Percentiles rank a stretch among this genome's conserved stretches.
phyloP scores from a whole-genome alignment of 2,113 vertebrate genomes.

The Pygoscelis adeliae region DNA sequence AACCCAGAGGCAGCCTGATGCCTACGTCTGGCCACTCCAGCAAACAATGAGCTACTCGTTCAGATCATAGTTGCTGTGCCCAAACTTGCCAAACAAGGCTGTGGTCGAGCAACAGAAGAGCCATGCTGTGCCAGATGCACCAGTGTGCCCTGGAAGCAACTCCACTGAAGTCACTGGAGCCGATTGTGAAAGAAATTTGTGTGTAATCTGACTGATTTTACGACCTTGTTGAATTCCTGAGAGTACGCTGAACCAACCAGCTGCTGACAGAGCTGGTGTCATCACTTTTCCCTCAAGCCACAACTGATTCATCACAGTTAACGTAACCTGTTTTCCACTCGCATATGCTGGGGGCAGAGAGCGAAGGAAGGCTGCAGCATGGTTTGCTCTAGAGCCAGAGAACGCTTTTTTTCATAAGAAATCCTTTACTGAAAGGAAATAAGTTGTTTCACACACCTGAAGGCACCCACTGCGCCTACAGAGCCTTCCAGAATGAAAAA shows the following conservation, averaged over 20 bases:
- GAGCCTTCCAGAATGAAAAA: neutral
- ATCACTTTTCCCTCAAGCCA: neutral
- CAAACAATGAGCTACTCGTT: conserved; percentile 42
- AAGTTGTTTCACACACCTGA: neutral
- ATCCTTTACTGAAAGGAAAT: neutral
- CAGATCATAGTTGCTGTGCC: neutral
- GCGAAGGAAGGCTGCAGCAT: neutral
- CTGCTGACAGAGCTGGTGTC: conserved; percentile 21
- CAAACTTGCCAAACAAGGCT: neutral
- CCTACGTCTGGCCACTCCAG: neutral
- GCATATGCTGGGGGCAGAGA: neutral
- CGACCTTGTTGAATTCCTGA: neutral
- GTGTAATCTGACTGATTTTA: neutral
- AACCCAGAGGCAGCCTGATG: conserved; percentile 30
- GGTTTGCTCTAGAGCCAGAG: neutral
- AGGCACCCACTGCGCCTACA: neutral
- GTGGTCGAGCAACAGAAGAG: neutral
- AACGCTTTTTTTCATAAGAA: neutral
- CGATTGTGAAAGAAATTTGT: neutral
- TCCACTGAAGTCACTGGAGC: neutral
- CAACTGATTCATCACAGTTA: neutral
- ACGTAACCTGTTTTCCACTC: neutral
- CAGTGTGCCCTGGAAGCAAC: neutral
- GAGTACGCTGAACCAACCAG: neutral
- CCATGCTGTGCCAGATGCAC: neutral